These are phyloP conservation scores for Busseola fusca DNA, from an alignment of 2,888 invertebrate genomes.

Conservation along the genomic window DNA sequence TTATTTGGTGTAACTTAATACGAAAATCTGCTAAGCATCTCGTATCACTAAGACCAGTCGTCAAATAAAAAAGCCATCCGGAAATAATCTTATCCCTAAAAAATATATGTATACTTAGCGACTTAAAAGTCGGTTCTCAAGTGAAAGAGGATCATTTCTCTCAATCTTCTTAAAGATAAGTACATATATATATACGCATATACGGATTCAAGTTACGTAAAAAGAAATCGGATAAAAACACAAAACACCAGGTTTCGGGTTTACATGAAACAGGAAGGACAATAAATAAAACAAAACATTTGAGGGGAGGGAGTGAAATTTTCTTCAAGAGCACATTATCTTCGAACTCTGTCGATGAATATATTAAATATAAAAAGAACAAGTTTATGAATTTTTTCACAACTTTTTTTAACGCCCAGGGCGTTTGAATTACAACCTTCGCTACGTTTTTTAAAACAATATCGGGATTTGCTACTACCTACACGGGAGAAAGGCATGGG, in stretches of 20 bases:
- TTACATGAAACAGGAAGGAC: slow-evolving; percentile 13
- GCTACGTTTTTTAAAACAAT: slow-evolving; percentile 8
- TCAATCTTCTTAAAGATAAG: background rate
- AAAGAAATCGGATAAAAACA: slow-evolving; percentile 26
- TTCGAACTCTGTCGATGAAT: slow-evolving; percentile 61
- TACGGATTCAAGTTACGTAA: slow-evolving; percentile 20
- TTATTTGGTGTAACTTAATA: background rate
- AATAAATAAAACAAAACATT: slow-evolving; percentile 49
- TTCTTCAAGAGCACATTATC: slow-evolving; percentile 36
- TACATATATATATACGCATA: slow-evolving; percentile 3
- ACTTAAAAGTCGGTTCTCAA: slow-evolving; percentile 12
- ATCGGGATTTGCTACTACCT: background rate
- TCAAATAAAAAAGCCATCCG: background rate
- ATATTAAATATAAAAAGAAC: slow-evolving; percentile 51
- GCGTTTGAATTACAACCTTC: slow-evolving; percentile 59
- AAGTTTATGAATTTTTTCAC: slow-evolving; percentile 63
- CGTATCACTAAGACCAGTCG: background rate
- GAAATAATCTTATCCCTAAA: background rate
- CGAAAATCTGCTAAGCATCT: background rate
- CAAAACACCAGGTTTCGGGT: slow-evolving; percentile 30
- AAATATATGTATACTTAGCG: background rate
- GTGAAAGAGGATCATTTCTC: slow-evolving; percentile 10
- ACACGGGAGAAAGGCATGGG: too few relatives aligned
- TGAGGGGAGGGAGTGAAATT: slow-evolving; percentile 15
- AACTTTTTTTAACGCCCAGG: slow-evolving; percentile 61